Evolutionary conservation across 2,888 invertebrate species (phyloP), one percentile per base, ranked within the genome.

Genomic region (Dasysyrphus tricinctus): DNA sequence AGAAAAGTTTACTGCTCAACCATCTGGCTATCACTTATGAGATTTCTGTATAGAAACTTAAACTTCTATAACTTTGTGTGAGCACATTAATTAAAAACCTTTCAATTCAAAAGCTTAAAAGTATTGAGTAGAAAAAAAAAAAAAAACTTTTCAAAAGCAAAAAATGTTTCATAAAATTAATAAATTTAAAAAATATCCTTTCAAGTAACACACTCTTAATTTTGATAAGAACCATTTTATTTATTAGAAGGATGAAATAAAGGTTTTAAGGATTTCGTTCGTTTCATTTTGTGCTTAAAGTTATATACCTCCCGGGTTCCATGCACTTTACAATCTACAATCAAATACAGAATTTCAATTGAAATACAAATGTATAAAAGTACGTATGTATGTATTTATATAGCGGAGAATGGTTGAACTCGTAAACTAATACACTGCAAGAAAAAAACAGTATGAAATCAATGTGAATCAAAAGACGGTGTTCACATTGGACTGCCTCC

Each of bases 331-430:
- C 16, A 73, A 65, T 72, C 54, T 44, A 24, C 65, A 63, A 44
- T 63, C 61, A 59, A 74, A 67, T 42, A 54, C 11, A 44, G n/a
- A 57, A 47, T 81, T 76, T 65, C 63, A 65, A 79, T 82, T 65
- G 44, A 44, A 61, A 69, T 69, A 74, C 44, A 82, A 77, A 47
- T 49, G 34, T 34, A 16, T 57, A 16, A 42, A 42, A n/a, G n/a
- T n/a, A n/a, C n/a, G n/a, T n/a, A n/a, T n/a, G n/a, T n/a, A n/a
- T n/a, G n/a, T n/a, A n/a, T n/a, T n/a, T 14, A 39, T 24, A 16
- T 32, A 32, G 3, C 32, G 1, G 2, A 54, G 49, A 65, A 16
- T 39, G 47, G 59, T 51, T 82, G 78, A 67, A 82, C 57, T 67
- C 73, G 73, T 83, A 69, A 82, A 69, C 65, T 54, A 7, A 54